These are phyloP conservation scores for Cercopithecus mitis DNA, from an alignment of 2,797 vertebrate genomes.

Conservation along the genomic window DNA sequence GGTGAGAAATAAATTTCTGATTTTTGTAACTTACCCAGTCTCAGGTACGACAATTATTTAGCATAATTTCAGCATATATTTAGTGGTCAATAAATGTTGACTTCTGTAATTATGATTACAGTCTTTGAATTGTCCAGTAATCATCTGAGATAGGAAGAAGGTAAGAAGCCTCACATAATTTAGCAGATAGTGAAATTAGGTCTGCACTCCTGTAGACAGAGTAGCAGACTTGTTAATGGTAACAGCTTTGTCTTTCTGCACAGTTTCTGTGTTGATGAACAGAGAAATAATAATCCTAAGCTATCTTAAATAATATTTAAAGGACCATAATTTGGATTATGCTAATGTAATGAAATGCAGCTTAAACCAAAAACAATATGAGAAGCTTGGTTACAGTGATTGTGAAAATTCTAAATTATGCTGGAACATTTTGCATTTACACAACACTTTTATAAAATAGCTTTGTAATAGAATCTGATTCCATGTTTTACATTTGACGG, in stretches of 20 bases:
- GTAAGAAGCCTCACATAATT: background rate
- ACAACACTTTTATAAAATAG: background rate
- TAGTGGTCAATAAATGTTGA: background rate
- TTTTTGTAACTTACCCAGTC: background rate
- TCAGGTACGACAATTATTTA: background rate
- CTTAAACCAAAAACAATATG: background rate
- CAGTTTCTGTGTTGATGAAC: background rate
- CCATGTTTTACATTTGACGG: background rate
- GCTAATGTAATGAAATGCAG: background rate
- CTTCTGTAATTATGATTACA: background rate
- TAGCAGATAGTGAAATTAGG: background rate
- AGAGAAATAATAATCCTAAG: background rate
- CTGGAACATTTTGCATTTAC: background rate
- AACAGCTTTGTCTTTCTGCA: background rate
- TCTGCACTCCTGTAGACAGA: background rate
- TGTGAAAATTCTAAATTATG: background rate
- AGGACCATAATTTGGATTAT: background rate
- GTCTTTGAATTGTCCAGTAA: background rate
- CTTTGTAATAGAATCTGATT: background rate
- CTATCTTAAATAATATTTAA: background rate
- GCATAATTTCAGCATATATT: background rate
- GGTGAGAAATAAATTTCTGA: background rate
- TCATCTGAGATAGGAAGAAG: background rate
- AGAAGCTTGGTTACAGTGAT: background rate
- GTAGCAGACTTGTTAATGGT: background rate